A percentile compares a stretch with the other conserved stretches of the same genome.
Conservation (phyloP, 2,113 vertebrate genomes). For the Holacanthus passer region DNA sequence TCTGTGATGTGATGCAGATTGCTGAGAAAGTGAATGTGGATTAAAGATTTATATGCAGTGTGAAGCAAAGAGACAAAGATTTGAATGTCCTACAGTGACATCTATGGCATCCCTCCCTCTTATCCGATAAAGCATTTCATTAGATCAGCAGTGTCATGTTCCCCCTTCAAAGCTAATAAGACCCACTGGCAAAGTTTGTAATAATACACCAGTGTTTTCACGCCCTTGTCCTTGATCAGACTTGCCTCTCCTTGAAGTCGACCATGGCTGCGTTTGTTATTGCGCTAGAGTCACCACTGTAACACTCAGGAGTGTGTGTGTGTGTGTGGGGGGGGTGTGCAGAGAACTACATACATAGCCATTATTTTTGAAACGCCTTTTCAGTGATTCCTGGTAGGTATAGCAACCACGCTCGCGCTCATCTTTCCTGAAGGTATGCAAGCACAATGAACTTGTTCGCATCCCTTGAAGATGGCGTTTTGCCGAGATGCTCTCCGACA, state of each 20-base stretch:
- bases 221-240: constrained; percentile 64
- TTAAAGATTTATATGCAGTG: constrained; percentile 13
- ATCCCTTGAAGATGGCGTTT: constrained; percentile 22
- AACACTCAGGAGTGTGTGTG: constrained; percentile 31
- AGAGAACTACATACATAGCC: constrained; percentile 15
- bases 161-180: constrained; percentile 33
- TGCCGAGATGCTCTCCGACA: constrained; percentile 1
- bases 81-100: constrained; percentile 23
- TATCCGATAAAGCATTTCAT: constrained; percentile 39
- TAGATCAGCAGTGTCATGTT: constrained; percentile 49
- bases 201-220: constrained; percentile 57
- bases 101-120: constrained; percentile 7
- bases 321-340: constrained; percentile 29
- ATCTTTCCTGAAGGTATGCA: constrained; percentile 28
- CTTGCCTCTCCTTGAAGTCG: constrained; percentile 62
- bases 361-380: constrained; percentile 54
- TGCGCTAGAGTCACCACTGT: constrained; percentile 44
- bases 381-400: constrained; percentile 29
- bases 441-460: background rate
- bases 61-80: constrained; percentile 26
- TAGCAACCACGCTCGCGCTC: background rate
- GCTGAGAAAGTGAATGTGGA: constrained; percentile 12
- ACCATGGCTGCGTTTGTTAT: constrained; percentile 54
- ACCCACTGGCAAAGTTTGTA: constrained; percentile 35
- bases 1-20: constrained; percentile 25